Percentiles rank a stretch among this genome's conserved stretches.
phyloP scores from a whole-genome alignment of 1,140 invertebrate species.

The Hycleus phaleratus region DNA sequence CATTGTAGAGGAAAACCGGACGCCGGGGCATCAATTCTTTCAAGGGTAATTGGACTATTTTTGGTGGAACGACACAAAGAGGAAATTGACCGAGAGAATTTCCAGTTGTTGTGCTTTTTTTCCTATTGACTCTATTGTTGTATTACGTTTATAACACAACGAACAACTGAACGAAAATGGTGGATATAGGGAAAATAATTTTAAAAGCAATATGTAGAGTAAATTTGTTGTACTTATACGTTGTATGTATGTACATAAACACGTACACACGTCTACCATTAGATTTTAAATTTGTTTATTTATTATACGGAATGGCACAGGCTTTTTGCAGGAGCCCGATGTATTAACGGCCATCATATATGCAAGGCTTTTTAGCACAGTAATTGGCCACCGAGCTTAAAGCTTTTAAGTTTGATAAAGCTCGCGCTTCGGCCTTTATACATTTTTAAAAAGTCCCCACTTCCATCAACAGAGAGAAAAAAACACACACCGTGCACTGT shows the following conservation, averaged over 20 bases:
- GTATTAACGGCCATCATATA: slow-evolving; percentile 24
- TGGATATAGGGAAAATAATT: too few species aligned
- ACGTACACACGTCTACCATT: too few species aligned
- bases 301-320: slow-evolving; percentile 9
- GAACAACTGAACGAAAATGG: too few species aligned
- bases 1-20: slow-evolving; percentile 17
- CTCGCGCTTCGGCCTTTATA: slow-evolving; percentile 37
- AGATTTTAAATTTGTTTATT: slow-evolving; percentile 4
- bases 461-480: slow-evolving; percentile 3
- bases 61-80: too few species aligned
- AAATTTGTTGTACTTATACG: too few species aligned
- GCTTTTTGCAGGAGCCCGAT: slow-evolving; percentile 9
- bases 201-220: too few species aligned
- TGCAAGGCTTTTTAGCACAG: slow-evolving; percentile 35
- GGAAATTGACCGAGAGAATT: too few species aligned
- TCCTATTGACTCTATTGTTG: too few species aligned
- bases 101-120: too few species aligned
- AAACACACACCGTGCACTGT: neutral
- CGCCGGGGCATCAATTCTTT: slow-evolving; percentile 14
- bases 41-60: slow-evolving; percentile 15
- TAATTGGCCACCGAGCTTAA: slow-evolving; percentile 39
- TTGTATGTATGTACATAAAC: too few species aligned
- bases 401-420: slow-evolving; percentile 37
- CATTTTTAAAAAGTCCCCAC: slow-evolving; percentile 37
- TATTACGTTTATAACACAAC: too few species aligned